phyloP scores from a whole-genome alignment of 2,113 vertebrate species.

The Neotoma lepida region DNA sequence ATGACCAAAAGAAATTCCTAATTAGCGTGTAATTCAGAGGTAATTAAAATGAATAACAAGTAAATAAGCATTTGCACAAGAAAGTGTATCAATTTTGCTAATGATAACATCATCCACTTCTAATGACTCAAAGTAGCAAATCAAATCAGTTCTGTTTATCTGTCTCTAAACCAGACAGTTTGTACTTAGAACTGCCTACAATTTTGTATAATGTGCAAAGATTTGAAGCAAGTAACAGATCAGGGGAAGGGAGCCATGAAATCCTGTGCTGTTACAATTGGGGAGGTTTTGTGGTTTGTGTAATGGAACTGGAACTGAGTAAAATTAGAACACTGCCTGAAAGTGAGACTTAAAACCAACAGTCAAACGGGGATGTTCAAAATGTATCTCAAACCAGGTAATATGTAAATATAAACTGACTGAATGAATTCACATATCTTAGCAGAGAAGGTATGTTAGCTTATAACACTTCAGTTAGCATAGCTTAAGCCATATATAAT shows the following conservation, averaged over 20 bases:
- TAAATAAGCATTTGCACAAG: not conserved
- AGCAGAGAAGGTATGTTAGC: not conserved
- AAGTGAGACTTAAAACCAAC: slow-evolving; percentile 21
- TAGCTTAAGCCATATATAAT: not conserved
- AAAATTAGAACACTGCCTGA: not conserved
- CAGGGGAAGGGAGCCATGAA: not conserved
- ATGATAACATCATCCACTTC: not conserved
- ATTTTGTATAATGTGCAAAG: not conserved
- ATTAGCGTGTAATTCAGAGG: not conserved
- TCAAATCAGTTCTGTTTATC: not conserved
- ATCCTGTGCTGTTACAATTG: not conserved
- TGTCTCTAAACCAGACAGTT: not conserved
- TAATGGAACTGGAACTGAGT: not conserved
- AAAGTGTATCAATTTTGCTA: not conserved
- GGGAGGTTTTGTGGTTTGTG: not conserved
- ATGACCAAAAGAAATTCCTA: not conserved
- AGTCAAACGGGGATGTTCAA: not conserved
- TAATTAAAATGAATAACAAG: not conserved
- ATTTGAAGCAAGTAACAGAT: not conserved
- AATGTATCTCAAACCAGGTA: not conserved
- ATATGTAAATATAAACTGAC: not conserved
- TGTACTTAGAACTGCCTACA: not conserved
- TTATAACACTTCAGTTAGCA: not conserved
- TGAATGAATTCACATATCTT: not conserved
- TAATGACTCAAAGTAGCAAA: not conserved